Base-by-base conservation (phyloP, 1,140 invertebrate species). In the Drosophila micromelanica region DNA sequence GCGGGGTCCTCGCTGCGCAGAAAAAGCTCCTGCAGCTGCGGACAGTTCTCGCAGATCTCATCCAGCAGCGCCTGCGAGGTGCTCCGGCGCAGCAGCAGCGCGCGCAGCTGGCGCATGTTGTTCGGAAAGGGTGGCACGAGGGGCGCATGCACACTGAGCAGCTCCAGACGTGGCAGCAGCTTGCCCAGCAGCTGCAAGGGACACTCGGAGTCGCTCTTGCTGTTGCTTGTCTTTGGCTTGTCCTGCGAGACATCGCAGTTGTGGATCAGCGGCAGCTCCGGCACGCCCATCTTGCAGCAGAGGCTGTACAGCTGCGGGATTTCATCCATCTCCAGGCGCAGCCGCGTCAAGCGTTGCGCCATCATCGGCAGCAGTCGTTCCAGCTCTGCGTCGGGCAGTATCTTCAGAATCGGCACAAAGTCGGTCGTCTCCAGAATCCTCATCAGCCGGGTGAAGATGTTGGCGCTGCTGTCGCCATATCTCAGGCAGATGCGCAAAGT, bases 251-350 rank as follows among this genome's bases (percentile, higher is more conserved):
- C 15, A 0, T 51, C 5, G 12, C 74, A 78, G 7, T 1, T 9
- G 7, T 17, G 46, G 2, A 65, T n/a, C 5, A 7, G 20, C 3
- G 35, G 32, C 35, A 81, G 30, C 8, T 27, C 3, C 2, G 23
- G 0, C 7, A 74, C 46, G n/a, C 30, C 32, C 15, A 35, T n/a
- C 2, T 9, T 2, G 0, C 5, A 8, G 8, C 64, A 74, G 2
- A 51, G 27, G 2, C 6, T 32, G 12, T 6, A 12, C 3, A 32
- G 49, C 5, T 8, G n/a, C 35, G 1, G 9, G 9, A 81, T 55
- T 2, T 81, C 70, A 1, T 12, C 8, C 13, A 75, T 27, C 5
- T 71, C 60, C 9, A 81, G 11, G 0, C 56, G 69, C 42, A 81
- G 17, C 3, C 15, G 35, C 0, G 5, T 55, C 51, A 81, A 17